phyloP scores from a whole-genome alignment of 2,797 vertebrate genomes.

The Naso thynnoides region DNA sequence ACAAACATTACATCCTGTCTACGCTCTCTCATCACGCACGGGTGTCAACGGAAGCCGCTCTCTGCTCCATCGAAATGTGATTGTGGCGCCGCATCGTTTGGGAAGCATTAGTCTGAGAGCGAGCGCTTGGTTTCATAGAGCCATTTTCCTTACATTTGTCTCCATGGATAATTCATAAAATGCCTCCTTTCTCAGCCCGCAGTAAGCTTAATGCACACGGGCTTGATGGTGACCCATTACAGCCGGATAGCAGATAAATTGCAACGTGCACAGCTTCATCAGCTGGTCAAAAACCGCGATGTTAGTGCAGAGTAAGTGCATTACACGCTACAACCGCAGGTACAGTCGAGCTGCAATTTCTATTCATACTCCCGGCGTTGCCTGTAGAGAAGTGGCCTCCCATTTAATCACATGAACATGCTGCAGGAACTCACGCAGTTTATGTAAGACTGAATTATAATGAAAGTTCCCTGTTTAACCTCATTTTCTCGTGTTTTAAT shows the following conservation, averaged over 20 bases:
- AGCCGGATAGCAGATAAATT: constrained; percentile 5
- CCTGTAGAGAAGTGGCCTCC: neutral
- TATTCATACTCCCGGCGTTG: constrained; percentile 3
- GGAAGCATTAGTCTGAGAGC: constrained; percentile 35
- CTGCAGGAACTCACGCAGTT: neutral
- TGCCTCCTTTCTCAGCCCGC: constrained; percentile 18
- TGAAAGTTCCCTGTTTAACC: neutral
- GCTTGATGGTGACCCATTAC: constrained; percentile 32
- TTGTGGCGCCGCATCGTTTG: constrained; percentile 14
- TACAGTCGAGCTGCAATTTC: constrained; percentile 14
- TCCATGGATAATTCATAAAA: constrained; percentile 47
- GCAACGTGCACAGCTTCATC: constrained; percentile 8
- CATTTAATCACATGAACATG: neutral
- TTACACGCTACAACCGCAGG: constrained; percentile 30
- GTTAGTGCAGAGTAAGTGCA: constrained; percentile 3
- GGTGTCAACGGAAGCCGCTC: constrained; percentile 1
- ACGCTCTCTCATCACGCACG: neutral
- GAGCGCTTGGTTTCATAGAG: constrained; percentile 13
- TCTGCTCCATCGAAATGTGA: constrained; percentile 8
- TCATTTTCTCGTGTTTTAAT: neutral
- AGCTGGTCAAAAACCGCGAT: neutral
- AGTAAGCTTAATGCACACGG: constrained; percentile 12
- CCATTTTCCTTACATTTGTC: constrained; percentile 38
- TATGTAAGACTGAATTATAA: neutral
- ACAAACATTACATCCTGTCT: constrained; percentile 3